Conservation (phyloP, 2,113 vertebrate species). For the Gavialis gangeticus region DNA sequence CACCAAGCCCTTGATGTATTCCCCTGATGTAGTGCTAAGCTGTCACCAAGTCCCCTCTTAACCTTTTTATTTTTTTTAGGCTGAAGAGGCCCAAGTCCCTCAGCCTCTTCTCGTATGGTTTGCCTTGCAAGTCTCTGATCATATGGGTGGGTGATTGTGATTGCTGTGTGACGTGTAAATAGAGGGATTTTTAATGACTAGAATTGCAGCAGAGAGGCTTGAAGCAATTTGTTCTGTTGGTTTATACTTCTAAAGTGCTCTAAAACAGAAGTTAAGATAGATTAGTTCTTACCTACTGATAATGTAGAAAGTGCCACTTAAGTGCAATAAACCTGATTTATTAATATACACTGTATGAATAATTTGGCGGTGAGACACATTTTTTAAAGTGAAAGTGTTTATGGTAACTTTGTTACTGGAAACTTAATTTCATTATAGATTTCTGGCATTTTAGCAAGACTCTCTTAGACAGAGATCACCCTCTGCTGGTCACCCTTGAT, state of each 20-base stretch:
- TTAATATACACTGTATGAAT: fast-evolving
- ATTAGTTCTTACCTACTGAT: neutral
- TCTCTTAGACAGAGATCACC: conserved; percentile 13
- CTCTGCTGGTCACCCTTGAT: conserved; percentile 50
- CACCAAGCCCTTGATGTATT: no score
- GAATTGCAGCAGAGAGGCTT: neutral
- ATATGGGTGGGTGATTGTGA: neutral
- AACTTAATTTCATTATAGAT: fast-evolving
- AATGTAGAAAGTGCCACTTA: neutral
- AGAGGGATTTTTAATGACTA: neutral
- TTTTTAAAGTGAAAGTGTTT: neutral
- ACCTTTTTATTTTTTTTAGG: neutral
- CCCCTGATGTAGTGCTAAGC: no score
- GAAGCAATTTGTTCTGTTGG: neutral
- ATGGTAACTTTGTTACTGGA: neutral
- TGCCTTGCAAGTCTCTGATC: neutral
- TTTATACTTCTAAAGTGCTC: neutral
- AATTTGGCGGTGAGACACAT: neutral
- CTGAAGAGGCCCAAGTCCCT: no score
- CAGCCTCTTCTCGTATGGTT: neutral
- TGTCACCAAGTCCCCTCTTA: neutral
- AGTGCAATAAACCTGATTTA: neutral
- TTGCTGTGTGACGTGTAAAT: neutral
- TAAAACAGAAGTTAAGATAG: neutral
- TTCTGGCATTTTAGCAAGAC: neutral